A percentile compares a stretch with the other conserved stretches of the same genome.
Evolutionary conservation across 2,797 vertebrate species (phyloP).

Genomic region (Erpetoichthys calabaricus): DNA sequence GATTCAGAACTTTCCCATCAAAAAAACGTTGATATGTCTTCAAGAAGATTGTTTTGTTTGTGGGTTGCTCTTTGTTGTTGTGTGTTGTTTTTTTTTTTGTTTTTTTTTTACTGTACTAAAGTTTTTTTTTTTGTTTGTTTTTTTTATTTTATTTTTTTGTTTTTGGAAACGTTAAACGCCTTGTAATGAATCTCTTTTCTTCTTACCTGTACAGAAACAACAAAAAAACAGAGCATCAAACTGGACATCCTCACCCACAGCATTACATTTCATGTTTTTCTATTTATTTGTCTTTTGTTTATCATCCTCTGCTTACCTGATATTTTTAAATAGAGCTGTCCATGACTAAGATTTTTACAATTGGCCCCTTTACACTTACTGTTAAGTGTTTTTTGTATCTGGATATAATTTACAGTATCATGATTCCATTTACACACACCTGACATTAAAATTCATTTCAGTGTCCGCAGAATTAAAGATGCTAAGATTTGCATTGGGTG

Average conservation of each 20-base stretch:
- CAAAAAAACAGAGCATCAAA: slow-evolving; percentile 26
- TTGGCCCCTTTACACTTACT: too few species aligned
- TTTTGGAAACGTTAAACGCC: slow-evolving; percentile 54
- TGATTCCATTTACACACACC: too few species aligned
- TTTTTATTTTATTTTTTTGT: slow-evolving; percentile 31
- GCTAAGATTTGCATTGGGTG: too few species aligned
- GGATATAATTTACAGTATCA: too few species aligned
- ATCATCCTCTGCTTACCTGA: too few species aligned
- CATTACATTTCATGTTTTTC: too few species aligned
- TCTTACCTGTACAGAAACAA: slow-evolving; percentile 48
- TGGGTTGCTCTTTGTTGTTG: slow-evolving; percentile 23
- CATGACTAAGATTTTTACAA: too few species aligned
- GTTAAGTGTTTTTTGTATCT: too few species aligned
- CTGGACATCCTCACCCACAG: slow-evolving; percentile 8
- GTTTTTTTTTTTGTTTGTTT: slow-evolving; percentile 38
- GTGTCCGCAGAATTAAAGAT: too few species aligned
- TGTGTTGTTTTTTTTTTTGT: slow-evolving; percentile 22
- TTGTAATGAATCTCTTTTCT: slow-evolving; percentile 45
- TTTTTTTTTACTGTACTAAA: slow-evolving; percentile 29
- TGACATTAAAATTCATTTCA: too few species aligned
- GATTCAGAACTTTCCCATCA: slow-evolving; percentile 37
- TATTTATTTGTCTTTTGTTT: too few species aligned
- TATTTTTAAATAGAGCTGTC: too few species aligned
- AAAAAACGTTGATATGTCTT: slow-evolving; percentile 70
- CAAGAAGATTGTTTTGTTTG: slow-evolving; percentile 43